Base-by-base conservation (phyloP, 1,140 invertebrate genomes). In the Schmidtea mediterranea region DNA sequence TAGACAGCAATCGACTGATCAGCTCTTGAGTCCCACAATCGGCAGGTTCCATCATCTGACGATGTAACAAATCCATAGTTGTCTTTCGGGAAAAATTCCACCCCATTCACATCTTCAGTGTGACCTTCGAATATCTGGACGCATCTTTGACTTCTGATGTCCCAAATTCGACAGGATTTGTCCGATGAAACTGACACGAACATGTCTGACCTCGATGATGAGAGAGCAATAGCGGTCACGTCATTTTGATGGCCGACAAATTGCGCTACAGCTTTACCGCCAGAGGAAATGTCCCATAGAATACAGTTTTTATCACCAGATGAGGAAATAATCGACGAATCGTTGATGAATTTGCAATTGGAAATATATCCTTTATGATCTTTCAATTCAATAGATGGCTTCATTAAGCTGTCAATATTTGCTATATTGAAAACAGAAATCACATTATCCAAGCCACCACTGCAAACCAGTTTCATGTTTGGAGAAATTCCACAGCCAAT, bases 241-340 rank as follows among this genome's bases (percentile, higher is more conserved):
- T 49, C 48, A 19, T 49, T 49, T 19, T 19, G 10, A 36, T 49
- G 48, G 8, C 48, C 48, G n/a, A 18, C n/a, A 46, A 49, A 49
- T 15, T 37, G 45, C 10, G 38, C n/a, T 16, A 46, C 39, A 3
- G 10, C n/a, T 46, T 21, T 46, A 13, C 23, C 36, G 18, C 43
- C 21, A 19, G 22, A 2, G 5, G 48, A 43, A 13, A 49, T 19
- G 36, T 49, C 48, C 48, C 48, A 49, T 13, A 49, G 22, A 8
- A 45, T 45, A n/a, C 45, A 46, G n/a, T 43, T 49, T 16, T 43
- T 49, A 36, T 49, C 48, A 19, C 48, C 48, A 43, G 48, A 49
- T 12, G 37, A 39, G 13, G 48, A 19, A 21, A 49, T 15, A 19
- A 41, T 15, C 8, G 9, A 2, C 2, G 48, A 12, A 45, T 41